These are phyloP conservation scores for Tenthredo mesomela DNA, from an alignment of 2,888 invertebrate species.

Conservation along the genomic window DNA sequence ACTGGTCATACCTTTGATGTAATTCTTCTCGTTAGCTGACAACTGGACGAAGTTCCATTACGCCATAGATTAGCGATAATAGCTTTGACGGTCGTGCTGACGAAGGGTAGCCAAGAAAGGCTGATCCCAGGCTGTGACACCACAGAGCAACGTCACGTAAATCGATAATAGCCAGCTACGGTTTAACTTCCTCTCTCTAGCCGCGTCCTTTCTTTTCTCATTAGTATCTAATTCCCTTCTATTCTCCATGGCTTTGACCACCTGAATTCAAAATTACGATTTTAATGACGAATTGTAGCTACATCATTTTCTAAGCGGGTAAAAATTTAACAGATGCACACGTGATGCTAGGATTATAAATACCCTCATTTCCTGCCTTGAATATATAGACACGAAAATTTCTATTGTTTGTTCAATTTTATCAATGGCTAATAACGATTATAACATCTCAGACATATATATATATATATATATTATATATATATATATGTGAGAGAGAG, in stretches of 20 bases:
- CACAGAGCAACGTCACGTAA: slow-evolving; percentile 47
- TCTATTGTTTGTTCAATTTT: background rate
- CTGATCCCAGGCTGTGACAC: slow-evolving; percentile 35
- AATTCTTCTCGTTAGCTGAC: slow-evolving; percentile 49
- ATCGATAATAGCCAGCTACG: slow-evolving; percentile 49
- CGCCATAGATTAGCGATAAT: slow-evolving; percentile 43
- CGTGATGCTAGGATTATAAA: background rate
- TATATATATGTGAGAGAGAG: too few relatives aligned
- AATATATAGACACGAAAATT: background rate
- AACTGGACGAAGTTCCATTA: slow-evolving; percentile 37
- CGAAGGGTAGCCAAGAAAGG: slow-evolving; percentile 47
- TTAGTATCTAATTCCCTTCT: slow-evolving; percentile 39
- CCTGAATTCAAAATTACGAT: background rate
- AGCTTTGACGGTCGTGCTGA: slow-evolving; percentile 44
- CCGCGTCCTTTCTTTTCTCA: slow-evolving; percentile 29
- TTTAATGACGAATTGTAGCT: background rate
- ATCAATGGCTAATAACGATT: background rate
- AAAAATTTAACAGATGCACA: background rate
- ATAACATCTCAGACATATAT: too few relatives aligned
- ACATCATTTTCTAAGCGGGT: background rate
- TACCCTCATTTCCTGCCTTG: background rate
- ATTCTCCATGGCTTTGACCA: slow-evolving; percentile 28
- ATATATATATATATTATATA: too few relatives aligned
- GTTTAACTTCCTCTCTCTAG: slow-evolving; percentile 35
- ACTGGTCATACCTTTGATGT: slow-evolving; percentile 25